Evolutionary conservation across 2,888 invertebrate species (phyloP), one percentile per base, ranked within the genome.

Genomic region (Brachyopa scutellaris): DNA sequence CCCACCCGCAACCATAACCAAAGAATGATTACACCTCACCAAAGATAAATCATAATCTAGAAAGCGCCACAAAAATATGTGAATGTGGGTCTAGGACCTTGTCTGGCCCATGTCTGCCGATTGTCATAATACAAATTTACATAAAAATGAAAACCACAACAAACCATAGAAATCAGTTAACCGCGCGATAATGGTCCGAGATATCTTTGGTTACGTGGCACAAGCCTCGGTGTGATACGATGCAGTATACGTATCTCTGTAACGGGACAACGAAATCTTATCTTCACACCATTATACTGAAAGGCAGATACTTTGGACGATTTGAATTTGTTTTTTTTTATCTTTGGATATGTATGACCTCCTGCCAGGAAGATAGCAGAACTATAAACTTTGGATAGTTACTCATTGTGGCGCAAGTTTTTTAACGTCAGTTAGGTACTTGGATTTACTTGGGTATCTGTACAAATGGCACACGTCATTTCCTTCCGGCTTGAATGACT

Each of bases 21-120:
- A 38, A 51, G 29, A 53, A 66, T 23, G 53, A 21, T 40, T 64
- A 53, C 53, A 53, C n/a, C 55, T 55, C 33, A 33, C 33, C 6
- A 59, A 69, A 69, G 69, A 69, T 69, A 69, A 69, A 69, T 69
- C 69, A 45, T 45, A 69, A 69, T 69, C 69, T 33, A 47, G 29
- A 57, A 57, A 57, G 42, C 9, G 31, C 42, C 55, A 42, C 55
- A 45, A 21, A 66, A 40, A 8, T 42, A 4, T 11, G 3, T 5
- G 49, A 23, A 26, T 38, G 6, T 38, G 17, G 42, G 67, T 47
- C 67, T 67, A 67, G 67, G 67, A 55, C 55, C 55, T 29, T 42
- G 67, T 67, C 67, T 67, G 45, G 45, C 17, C 1, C 38, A 38
- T 31, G 66, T 66, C 66, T 66, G n/a, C 15, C n/a, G n/a, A 9